Base-by-base conservation (phyloP, 2,888 invertebrate species). In the Lissocephala sabroskyi region DNA sequence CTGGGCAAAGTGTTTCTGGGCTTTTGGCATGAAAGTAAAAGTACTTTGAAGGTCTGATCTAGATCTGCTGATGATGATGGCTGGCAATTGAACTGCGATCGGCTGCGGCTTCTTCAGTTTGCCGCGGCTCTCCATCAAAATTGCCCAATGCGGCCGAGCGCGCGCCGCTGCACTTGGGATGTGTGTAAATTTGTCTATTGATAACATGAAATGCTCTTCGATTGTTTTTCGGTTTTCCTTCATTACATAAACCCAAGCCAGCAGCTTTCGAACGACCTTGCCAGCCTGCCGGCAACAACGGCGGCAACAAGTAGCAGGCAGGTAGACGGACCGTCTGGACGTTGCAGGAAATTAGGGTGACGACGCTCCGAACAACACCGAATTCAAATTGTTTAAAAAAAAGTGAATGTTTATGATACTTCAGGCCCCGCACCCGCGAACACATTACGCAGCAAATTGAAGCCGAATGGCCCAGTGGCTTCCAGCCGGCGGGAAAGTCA, bases 341-440 rank as follows among this genome's bases (percentile, higher is more conserved):
- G n/a, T n/a, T n/a, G 3, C 41, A 68, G 73, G 64, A 75, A 71
- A 71, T 75, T 71, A 65, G 68, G n/a, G 45, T 55, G 75, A 71
- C 65, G 75, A n/a, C 73, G 71, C 64, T 44, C 49, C 10, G 18
- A 14, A 3, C 5, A 26, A 35, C 14, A 36, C 6, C 1, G 2
- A 39, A 6, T 14, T 33, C 13, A 11, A 6, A 4, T 14, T 11
- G 44, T 48, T 39, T 19, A 18, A 36, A 56, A 71, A 70, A 70
- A 70, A 70, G 70, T 70, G 70, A 70, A 70, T 70, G 70, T 70
- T 75, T 71, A 71, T 67, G 75, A 63, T 65, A 63, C 70, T 75
- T 66, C 56, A 74, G 48, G 57, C 60, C 54, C 52, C 71, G 62
- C 18, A 65, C 53, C 66, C 51, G 56, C 56, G 59, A 59, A 59